phyloP scores from a whole-genome alignment of 2,797 vertebrate genomes.

The Moxostoma hubbsi region DNA sequence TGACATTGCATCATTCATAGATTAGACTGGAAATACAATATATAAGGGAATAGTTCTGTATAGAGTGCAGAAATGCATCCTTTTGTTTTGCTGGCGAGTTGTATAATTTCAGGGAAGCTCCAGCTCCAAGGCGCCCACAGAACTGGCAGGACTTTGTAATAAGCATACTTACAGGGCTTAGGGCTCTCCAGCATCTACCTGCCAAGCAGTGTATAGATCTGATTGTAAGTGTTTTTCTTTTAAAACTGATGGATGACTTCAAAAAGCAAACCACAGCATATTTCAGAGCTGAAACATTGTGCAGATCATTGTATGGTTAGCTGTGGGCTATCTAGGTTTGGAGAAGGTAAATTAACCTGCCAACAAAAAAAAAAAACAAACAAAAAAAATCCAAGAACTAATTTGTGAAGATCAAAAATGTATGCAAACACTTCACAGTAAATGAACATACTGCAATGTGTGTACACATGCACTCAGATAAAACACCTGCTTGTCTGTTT shows the following conservation, averaged over 20 bases:
- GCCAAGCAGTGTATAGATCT: slow-evolving; percentile 20
- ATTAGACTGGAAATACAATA: not conserved
- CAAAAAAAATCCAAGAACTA: slow-evolving; percentile 12
- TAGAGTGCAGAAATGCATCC: slow-evolving; percentile 3
- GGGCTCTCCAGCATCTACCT: slow-evolving; percentile 3
- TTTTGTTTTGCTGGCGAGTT: slow-evolving; percentile 12
- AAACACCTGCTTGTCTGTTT: slow-evolving; percentile 14
- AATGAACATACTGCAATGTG: not conserved
- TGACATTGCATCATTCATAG: slow-evolving; percentile 28
- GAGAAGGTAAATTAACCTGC: not conserved
- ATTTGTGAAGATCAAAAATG: slow-evolving; percentile 2
- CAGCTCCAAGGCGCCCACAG: slow-evolving; percentile 14
- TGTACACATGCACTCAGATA: not conserved
- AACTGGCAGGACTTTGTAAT: slow-evolving; percentile 26
- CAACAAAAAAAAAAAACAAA: slow-evolving; percentile 3
- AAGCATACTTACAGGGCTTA: slow-evolving; percentile 4
- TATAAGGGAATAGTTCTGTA: not conserved
- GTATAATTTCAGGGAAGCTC: slow-evolving; percentile 25
- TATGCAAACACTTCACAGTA: not conserved
- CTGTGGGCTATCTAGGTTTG: slow-evolving; percentile 18
- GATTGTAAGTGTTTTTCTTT: slow-evolving; percentile 19
- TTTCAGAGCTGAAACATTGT: not conserved
- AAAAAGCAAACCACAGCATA: not conserved
- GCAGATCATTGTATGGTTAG: not conserved
- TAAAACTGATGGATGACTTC: slow-evolving; percentile 25